Conservation (phyloP, 2,113 vertebrate genomes). For the Pedetes capensis region DNA sequence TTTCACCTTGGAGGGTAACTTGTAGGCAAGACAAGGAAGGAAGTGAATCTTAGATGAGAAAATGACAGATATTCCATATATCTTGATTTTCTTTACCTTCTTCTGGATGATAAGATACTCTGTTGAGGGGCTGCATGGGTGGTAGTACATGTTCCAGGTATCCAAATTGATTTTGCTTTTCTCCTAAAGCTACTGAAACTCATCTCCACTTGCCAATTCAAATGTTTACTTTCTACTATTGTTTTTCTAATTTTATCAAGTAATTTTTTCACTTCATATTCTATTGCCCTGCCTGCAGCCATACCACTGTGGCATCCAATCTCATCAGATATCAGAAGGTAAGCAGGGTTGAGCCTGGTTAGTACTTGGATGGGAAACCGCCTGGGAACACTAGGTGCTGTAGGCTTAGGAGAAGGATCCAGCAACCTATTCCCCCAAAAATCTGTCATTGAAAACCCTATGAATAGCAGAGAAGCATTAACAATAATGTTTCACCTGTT, state of each 20-base stretch:
- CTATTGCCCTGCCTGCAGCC: no score
- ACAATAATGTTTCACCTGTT: no score
- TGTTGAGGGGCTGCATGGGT: not conserved
- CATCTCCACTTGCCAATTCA: not conserved
- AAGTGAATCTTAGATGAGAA: not conserved
- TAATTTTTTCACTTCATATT: not conserved
- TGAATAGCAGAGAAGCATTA: no score
- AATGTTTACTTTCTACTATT: not conserved
- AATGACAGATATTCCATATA: not conserved
- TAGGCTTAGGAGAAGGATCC: no score
- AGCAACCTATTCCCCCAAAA: no score
- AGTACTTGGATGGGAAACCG: no score
- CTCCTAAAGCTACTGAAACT: not conserved
- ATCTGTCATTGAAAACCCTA: no score
- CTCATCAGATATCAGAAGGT: no score
- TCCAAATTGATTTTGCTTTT: not conserved
- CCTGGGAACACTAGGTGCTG: no score
- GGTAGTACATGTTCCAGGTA: rapidly evolving
- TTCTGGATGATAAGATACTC: not conserved
- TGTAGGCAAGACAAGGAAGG: not conserved
- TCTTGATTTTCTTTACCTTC: not conserved
- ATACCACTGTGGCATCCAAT: no score
- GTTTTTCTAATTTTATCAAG: not conserved
- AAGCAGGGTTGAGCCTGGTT: no score
- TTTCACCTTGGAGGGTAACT: not conserved